phyloP scores from a whole-genome alignment of 2,797 vertebrate genomes.

The Ctenosaura bakeri region DNA sequence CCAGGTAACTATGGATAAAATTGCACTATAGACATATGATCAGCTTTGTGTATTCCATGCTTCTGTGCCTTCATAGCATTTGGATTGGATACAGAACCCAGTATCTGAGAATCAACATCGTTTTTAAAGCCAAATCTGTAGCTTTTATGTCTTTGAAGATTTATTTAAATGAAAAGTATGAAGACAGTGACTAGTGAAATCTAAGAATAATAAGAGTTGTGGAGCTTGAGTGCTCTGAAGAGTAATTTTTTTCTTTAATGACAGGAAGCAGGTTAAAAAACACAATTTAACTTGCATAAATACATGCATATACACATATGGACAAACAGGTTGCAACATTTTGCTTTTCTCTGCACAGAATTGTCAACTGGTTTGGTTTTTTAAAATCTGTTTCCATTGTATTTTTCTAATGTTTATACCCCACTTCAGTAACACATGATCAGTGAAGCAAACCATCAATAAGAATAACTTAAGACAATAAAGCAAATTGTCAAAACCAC shows the following conservation, averaged over 20 bases:
- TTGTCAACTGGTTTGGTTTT: too few relatives aligned
- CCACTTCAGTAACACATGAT: not conserved
- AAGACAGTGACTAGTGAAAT: not conserved
- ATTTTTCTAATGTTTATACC: not conserved
- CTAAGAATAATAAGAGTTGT: not conserved
- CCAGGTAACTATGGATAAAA: too few relatives aligned
- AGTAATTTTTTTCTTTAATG: not conserved
- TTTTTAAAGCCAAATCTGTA: not conserved
- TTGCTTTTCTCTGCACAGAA: not conserved
- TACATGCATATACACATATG: not conserved
- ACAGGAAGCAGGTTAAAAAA: not conserved
- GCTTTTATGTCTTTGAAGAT: not conserved
- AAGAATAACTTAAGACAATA: not conserved
- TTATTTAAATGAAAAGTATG: not conserved
- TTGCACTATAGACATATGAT: not conserved
- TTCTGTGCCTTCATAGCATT: not conserved
- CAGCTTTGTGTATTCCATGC: not conserved
- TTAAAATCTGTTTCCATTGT: not conserved
- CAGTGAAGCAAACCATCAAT: not conserved
- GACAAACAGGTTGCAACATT: not conserved
- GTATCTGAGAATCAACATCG: not conserved
- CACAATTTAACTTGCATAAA: not conserved
- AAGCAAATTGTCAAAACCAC: not conserved
- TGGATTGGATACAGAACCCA: not conserved
- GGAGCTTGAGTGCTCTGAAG: not conserved